Evolutionary conservation across 2,797 vertebrate genomes (phyloP).

Genomic region (Hippopotamyrus pictus): DNA sequence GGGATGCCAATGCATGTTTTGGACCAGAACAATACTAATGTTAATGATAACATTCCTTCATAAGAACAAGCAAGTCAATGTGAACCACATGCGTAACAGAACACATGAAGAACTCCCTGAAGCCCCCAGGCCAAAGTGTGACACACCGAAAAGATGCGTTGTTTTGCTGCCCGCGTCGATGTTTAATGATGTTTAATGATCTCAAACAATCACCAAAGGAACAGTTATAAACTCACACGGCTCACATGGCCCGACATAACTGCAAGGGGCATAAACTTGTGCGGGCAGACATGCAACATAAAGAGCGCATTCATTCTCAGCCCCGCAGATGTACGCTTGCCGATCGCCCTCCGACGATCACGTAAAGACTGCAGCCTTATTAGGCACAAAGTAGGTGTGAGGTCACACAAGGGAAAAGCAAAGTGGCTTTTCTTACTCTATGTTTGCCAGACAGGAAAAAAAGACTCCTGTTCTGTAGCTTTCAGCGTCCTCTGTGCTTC

Average conservation of each 20-base stretch:
- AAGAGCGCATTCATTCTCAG: constrained; percentile 13
- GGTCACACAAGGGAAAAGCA: constrained; percentile 28
- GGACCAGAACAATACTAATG: not conserved
- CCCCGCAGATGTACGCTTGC: not conserved
- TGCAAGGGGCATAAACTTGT: constrained; percentile 6
- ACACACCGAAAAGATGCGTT: not conserved
- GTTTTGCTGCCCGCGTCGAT: not conserved
- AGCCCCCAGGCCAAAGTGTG: not conserved
- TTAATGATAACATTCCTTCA: not conserved
- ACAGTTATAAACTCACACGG: constrained; percentile 7
- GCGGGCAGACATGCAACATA: constrained; percentile 1
- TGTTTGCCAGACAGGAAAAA: constrained; percentile 59
- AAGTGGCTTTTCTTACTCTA: constrained; percentile 22
- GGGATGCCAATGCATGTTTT: not conserved
- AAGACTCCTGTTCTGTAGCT: constrained; percentile 65
- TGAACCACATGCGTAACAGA: not conserved
- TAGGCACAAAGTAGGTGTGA: constrained; percentile 33
- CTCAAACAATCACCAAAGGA: not conserved
- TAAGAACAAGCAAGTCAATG: not conserved
- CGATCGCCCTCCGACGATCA: not conserved
- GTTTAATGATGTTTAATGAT: not conserved
- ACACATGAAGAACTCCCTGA: not conserved
- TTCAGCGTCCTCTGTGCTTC: constrained; percentile 64
- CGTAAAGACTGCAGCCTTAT: constrained; percentile 20
- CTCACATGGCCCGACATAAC: not conserved